Base-by-base conservation (phyloP, 2,888 invertebrate species). In the Agelastica alni region DNA sequence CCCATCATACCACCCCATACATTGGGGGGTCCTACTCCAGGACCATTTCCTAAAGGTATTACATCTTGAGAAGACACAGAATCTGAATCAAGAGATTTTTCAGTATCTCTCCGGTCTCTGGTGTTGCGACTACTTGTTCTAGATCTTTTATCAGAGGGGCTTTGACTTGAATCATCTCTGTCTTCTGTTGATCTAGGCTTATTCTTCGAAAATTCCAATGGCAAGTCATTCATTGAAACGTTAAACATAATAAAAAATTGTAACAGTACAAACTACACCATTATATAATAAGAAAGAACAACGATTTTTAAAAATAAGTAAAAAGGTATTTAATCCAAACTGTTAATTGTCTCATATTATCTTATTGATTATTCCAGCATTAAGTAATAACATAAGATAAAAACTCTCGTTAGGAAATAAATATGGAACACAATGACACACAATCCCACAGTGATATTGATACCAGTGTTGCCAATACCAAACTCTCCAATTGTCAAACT, bases 151-250 rank as follows among this genome's bases (percentile, higher is more conserved):
- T 61, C 59, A 6, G 61, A 51, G 16, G 61, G 58, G 56, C 72
- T 76, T 30, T 76, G 75, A 59, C 78, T 75, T 37, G 69, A 73
- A 13, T 74, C 72, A 49, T 80, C 79, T 49, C 78, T 75, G 41
- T 79, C 80, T 28, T 68, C 75, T 2, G 74, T 71, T 47, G 67
- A 71, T 51, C 77, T 75, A 5, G 76, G 74, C 68, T 84, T 85
- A 62, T 79, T 82, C 30, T 78, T 79, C 63, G 83, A 84, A 70
- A 86, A 86, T 65, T 85, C 84, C 39, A 85, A 70, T 0, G 85
- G 85, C 14, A 78, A 79, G 66, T 85, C 84, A 61, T 83, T 84
- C 70, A 83, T 78, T 18, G 60, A 59, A 5, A 59, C 53, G 16
- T 60, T 51, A 32, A 62, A 64, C 16, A 64, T 51, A n/a, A n/a